A percentile compares a stretch with the other conserved stretches of the same genome.
Conservation (phyloP, 2,797 vertebrate species). For the Pipistrellus pygmaeus region DNA sequence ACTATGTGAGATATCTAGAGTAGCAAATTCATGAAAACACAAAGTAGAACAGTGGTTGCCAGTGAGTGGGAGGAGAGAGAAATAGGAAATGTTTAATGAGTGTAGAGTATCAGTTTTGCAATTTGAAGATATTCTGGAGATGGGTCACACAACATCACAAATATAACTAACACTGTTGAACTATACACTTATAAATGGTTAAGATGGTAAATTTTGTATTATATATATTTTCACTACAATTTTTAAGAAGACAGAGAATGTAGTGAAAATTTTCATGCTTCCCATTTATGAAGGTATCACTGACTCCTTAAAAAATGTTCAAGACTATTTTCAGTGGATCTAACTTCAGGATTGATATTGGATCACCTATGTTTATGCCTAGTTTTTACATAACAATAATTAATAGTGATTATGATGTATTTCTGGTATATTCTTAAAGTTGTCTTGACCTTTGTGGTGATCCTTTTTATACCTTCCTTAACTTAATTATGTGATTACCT, state of each 20-base stretch:
- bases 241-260: background rate
- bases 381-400: background rate
- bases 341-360: background rate
- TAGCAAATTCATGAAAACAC: slow-evolving; percentile 19
- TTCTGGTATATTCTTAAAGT: background rate
- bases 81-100: slow-evolving; percentile 16
- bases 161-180: background rate
- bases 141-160: background rate
- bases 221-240: background rate
- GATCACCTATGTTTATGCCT: background rate
- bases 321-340: background rate
- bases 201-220: background rate
- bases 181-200: background rate
- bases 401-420: background rate
- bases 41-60: slow-evolving; percentile 24
- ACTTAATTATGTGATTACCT: slow-evolving; percentile 16
- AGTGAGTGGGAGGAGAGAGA: background rate
- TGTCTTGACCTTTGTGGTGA: background rate
- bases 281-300: background rate
- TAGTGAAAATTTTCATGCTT: background rate
- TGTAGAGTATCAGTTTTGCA: slow-evolving; percentile 41
- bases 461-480: background rate
- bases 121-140: slow-evolving; percentile 18
- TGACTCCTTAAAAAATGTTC: background rate
- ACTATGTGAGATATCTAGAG: background rate